Evolutionary conservation across 2,113 vertebrate species (phyloP), one percentile per base, ranked within the genome.

Genomic region (Corythornis vintsioides): DNA sequence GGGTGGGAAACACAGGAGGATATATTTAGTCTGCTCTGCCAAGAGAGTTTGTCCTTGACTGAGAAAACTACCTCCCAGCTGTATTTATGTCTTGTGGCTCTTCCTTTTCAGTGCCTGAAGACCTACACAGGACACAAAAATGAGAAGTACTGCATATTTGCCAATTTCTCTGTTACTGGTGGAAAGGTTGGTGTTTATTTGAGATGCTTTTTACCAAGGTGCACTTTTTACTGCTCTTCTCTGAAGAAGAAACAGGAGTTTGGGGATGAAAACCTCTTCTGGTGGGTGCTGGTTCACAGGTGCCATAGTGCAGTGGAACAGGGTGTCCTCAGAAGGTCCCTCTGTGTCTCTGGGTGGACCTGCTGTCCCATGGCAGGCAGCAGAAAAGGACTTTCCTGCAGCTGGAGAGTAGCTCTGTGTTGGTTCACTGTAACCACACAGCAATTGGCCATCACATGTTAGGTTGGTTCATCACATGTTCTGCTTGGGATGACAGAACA

Each of bases 81-180:
- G 45, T 33, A 13, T 11, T 91, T 26, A 83, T 31, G 12, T 8
- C 47, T n/a, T 67, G 61, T 33, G 38, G 3, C 56, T 45, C 73
- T 53, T 96, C 12, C 17, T 35, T 97, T 95, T 3, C 98, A 99
- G 99, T 99, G 99, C 96, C 98, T 99, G 98, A 99, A 99, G 98
- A 99, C 99, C 0, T 99, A 99, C 97, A 99, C 99, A 3, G 98
- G 99, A 82, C 99, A 99, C 97, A 99, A 99, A 97, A 99, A 99
- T 1, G 99, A 99, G 98, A 99, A 99, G 85, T 99, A 99, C 97
- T 99, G 99, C 98, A 99, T 99, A 96, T 99, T 99, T 78, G 99
- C 99, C 1, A 99, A 99, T 89, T 99, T 99, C 96, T 99, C 99
- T 0, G 99, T 99, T 85, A 99, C 99, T 2, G 99, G 99, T 5